phyloP scores from a whole-genome alignment of 1,140 invertebrate species.

The Diorhabda sublineata region DNA sequence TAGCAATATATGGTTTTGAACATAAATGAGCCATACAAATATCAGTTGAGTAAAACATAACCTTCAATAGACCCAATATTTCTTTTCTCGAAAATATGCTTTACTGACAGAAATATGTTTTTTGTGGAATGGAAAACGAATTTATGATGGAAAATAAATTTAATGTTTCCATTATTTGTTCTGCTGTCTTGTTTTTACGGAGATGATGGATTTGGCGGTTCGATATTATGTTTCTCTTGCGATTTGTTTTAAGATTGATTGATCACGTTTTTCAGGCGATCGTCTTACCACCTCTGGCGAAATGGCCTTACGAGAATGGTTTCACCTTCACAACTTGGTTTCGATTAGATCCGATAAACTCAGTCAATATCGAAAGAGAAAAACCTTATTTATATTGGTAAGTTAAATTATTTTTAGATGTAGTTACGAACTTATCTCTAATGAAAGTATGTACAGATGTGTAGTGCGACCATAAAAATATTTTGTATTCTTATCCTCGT shows the following conservation, averaged over 20 bases:
- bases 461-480: no score
- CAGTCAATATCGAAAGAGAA: slow-evolving; percentile 96
- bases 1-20: no score
- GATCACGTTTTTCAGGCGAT: slow-evolving; percentile 69
- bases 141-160: neutral
- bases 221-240: neutral
- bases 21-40: no score
- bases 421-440: no score
- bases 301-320: slow-evolving; percentile 98
- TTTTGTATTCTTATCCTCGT: no score
- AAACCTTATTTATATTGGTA: slow-evolving; percentile 98
- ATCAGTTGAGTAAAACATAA: no score
- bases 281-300: slow-evolving; percentile 90
- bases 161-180: neutral
- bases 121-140: no score
- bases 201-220: neutral
- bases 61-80: no score
- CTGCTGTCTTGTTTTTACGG: neutral
- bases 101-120: no score
- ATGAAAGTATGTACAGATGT: no score
- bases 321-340: slow-evolving; percentile 99
- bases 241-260: neutral
- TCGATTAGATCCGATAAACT: slow-evolving; percentile 95
- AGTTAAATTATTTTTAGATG: slow-evolving; percentile 44
- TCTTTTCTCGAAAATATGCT: no score